Conservation (phyloP, 2,797 vertebrate species). For the Chiropotes sagulatus region DNA sequence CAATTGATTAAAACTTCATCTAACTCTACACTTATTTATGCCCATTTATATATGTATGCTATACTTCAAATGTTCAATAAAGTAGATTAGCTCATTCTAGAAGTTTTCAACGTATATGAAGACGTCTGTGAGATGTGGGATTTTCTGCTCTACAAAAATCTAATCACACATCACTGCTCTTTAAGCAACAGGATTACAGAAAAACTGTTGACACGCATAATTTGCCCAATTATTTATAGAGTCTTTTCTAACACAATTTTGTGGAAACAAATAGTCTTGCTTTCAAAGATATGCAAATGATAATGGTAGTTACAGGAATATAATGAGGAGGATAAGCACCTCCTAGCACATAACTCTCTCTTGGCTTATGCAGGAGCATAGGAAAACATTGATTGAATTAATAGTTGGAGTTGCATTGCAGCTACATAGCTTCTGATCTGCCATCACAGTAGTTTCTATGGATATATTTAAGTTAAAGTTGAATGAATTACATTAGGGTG, state of each 20-base stretch:
- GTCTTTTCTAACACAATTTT: not conserved
- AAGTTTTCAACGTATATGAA: not conserved
- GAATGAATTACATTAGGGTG: not conserved
- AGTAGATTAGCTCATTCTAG: not conserved
- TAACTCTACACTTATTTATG: not conserved
- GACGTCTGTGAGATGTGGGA: not conserved
- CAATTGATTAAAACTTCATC: not conserved
- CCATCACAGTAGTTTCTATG: not conserved
- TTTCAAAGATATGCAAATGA: slow-evolving; percentile 25
- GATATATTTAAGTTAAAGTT: not conserved
- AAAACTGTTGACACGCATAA: not conserved
- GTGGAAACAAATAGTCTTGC: not conserved
- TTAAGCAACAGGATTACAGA: not conserved
- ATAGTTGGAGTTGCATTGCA: not conserved
- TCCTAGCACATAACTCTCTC: not conserved
- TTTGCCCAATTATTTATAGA: not conserved
- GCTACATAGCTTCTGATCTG: not conserved
- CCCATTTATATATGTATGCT: not conserved
- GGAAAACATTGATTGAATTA: not conserved
- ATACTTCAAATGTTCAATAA: not conserved
- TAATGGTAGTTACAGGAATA: not conserved
- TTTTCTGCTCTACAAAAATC: not conserved
- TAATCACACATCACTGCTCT: not conserved
- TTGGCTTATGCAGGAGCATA: not conserved
- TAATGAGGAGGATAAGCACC: not conserved